These are phyloP conservation scores for Notodonta dromedarius DNA, from an alignment of 2,888 invertebrate species.

Conservation along the genomic window DNA sequence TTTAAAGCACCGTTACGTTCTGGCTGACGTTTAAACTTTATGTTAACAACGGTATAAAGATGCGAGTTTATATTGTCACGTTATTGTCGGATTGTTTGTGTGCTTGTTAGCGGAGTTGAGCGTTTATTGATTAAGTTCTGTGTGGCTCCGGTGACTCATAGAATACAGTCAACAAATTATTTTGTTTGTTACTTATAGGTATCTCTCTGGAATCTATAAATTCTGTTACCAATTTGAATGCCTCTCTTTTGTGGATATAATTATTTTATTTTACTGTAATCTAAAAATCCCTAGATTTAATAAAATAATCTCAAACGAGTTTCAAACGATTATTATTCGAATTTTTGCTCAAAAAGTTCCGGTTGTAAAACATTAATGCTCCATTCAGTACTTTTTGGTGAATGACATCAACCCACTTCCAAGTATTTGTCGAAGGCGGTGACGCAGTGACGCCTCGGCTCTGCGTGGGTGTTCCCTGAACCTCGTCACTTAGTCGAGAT, in stretches of 20 bases:
- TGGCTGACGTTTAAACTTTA: conserved; percentile 17
- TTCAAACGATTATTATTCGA: no score
- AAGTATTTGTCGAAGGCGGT: conserved; percentile 24
- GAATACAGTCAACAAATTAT: no score
- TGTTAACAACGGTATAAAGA: conserved; percentile 14
- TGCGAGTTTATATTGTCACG: conserved; percentile 14
- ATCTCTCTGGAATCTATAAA: no score
- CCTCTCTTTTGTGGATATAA: no score
- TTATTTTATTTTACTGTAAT: no score
- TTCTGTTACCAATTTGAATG: no score
- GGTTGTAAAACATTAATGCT: neutral
- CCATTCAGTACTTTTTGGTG: conserved; percentile 14
- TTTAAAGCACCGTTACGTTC: conserved; percentile 29
- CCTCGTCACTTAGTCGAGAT: neutral
- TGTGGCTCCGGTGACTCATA: no score
- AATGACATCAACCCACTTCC: conserved; percentile 26
- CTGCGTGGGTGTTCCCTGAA: conserved; percentile 17
- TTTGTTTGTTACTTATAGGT: no score
- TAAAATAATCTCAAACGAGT: neutral
- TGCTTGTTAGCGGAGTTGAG: neutral
- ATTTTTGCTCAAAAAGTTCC: neutral
- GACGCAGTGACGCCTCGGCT: conserved; percentile 19
- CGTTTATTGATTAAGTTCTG: neutral
- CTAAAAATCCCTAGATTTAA: no score
- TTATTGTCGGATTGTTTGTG: conserved; percentile 9